A percentile compares a stretch with the other conserved stretches of the same genome.
phyloP scores from a whole-genome alignment of 2,888 invertebrate genomes.

The Charanyca ferruginea region DNA sequence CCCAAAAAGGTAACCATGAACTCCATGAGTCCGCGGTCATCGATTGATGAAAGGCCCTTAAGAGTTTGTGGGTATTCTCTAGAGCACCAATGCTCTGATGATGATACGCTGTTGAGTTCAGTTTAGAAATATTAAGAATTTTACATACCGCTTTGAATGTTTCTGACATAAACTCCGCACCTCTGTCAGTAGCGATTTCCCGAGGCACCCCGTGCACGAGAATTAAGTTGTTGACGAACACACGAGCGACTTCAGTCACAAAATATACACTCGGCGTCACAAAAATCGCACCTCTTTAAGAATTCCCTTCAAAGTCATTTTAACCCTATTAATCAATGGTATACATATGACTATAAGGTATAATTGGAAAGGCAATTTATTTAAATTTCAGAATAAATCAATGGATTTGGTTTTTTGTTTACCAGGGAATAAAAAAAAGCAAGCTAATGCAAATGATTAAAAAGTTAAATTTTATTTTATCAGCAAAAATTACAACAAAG shows the following conservation, averaged over 20 bases:
- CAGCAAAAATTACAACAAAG: too few species aligned
- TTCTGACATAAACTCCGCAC: conserved; percentile 41
- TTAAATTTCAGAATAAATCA: too few species aligned
- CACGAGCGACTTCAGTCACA: conserved; percentile 22
- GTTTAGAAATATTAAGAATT: conserved; percentile 36
- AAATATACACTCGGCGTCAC: too few species aligned
- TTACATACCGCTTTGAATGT: conserved; percentile 42
- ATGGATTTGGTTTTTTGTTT: too few species aligned
- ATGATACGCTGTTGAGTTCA: conserved; percentile 44
- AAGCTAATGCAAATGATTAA: too few species aligned
- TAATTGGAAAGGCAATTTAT: too few species aligned
- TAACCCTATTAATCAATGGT: too few species aligned
- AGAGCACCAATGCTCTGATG: conserved; percentile 39
- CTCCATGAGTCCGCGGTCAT: conserved; percentile 47
- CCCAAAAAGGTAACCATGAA: conserved; percentile 54
- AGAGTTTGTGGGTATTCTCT: conserved; percentile 41
- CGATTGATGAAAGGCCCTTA: conserved; percentile 14
- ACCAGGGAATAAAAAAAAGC: too few species aligned
- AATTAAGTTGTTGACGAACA: conserved; percentile 44
- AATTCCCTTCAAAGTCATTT: too few species aligned
- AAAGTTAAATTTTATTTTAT: too few species aligned
- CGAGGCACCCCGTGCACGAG: conserved; percentile 29
- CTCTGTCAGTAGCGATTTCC: conserved; percentile 35
- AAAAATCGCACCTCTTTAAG: too few species aligned
- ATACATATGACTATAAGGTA: too few species aligned